phyloP scores from a whole-genome alignment of 1,140 invertebrate species.

The Heliconius eleuchia region DNA sequence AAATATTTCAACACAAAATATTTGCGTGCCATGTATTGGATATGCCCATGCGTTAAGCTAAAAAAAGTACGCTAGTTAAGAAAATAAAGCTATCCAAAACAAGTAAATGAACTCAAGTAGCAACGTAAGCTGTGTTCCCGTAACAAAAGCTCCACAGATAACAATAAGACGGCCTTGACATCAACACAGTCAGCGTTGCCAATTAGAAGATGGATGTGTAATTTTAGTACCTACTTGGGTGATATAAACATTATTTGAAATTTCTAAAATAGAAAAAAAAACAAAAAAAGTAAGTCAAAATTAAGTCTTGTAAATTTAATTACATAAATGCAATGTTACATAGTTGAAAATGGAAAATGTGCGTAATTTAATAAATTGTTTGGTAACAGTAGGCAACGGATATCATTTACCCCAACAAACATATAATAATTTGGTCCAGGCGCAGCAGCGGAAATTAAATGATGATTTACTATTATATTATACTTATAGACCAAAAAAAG shows the following conservation, averaged over 20 bases:
- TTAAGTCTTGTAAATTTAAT: no score
- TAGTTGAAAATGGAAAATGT: no score
- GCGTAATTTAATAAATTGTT: no score
- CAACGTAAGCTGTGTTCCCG: neutral
- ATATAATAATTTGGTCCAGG: no score
- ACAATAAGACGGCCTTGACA: constrained; percentile 9
- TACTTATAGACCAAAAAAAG: neutral
- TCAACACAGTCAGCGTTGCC: neutral
- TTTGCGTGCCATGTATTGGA: no score
- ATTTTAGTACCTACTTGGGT: neutral
- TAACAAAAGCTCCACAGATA: constrained; percentile 3
- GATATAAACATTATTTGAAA: neutral
- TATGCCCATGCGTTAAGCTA: neutral
- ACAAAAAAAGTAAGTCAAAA: neutral
- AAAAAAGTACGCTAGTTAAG: neutral
- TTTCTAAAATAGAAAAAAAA: neutral
- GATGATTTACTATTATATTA: no score
- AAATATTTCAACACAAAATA: no score
- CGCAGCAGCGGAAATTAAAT: no score
- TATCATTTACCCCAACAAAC: no score
- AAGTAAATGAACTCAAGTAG: neutral
- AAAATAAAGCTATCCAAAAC: neutral
- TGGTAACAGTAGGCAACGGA: no score
- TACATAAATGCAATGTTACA: no score
- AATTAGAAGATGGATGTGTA: neutral